phyloP scores from a whole-genome alignment of 2,888 invertebrate genomes.

The Drosophila crucigera region DNA sequence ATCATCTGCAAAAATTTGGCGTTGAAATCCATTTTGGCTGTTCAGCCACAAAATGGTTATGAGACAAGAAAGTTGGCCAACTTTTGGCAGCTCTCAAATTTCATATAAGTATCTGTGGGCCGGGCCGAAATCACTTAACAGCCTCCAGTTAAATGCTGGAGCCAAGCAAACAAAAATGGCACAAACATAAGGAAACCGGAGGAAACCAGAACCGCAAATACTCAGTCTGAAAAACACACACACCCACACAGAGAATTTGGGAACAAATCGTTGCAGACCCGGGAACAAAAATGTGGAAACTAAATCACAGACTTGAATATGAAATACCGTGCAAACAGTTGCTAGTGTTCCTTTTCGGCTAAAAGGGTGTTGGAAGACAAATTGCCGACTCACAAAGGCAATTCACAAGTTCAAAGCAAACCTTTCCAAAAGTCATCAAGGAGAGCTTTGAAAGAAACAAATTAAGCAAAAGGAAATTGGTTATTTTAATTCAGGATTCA shows the following conservation, averaged over 20 bases:
- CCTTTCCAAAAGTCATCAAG: not conserved
- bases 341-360: not conserved
- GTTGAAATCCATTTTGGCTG: slow-evolving; percentile 24
- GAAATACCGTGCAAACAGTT: slow-evolving; percentile 12
- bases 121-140: slow-evolving; percentile 55
- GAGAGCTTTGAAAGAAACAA: not conserved
- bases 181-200: slow-evolving; percentile 15
- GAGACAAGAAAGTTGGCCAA: slow-evolving; percentile 40
- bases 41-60: slow-evolving; percentile 1
- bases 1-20: slow-evolving; percentile 15
- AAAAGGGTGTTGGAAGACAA: not conserved
- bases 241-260: slow-evolving; percentile 13
- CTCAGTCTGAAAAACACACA: not conserved
- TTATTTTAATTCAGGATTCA: not conserved
- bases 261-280: not conserved
- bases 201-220: slow-evolving; percentile 42
- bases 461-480: not conserved
- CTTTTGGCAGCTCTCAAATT: slow-evolving; percentile 53
- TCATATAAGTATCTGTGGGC: slow-evolving; percentile 29
- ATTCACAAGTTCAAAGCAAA: not conserved
- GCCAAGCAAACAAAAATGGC: slow-evolving; percentile 27
- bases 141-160: slow-evolving; percentile 27
- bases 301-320: not conserved
- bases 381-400: not conserved
- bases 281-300: not conserved